Evolutionary conservation across 2,113 vertebrate genomes (phyloP), one percentile per base, ranked within the genome.

Genomic region (Myotis yumanensis): DNA sequence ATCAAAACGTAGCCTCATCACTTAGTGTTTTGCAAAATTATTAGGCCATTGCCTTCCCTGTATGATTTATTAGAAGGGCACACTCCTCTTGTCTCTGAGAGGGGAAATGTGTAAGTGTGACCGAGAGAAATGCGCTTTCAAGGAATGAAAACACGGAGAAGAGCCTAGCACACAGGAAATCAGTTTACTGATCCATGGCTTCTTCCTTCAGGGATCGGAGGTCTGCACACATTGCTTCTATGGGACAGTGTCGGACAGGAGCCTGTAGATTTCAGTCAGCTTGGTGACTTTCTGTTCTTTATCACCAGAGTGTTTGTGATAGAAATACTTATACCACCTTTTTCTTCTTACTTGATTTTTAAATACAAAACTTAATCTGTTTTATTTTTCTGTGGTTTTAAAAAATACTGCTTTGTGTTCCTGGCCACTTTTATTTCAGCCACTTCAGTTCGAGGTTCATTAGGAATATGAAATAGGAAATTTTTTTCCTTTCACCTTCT

Each of bases 381-480:
- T 8, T 71, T 85, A 76, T 57, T 73, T 76, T 73, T 11, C 37
- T 76, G 1, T 69, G 7, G 12, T 79, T 94, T 88, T 48, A 62
- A 75, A 76, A 94, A 46, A 16, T 40, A 43, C 10, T 40, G 79
- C 51, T 85, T 94, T 16, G 0, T 84, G 10, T 69, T 83, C 28
- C 68, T 52, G 72, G 57, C 46, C 52, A 89, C 96, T 89, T 84
- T 37, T 7, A 11, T 83, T 96, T 68, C 15, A 85, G 37, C 32
- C 22, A 69, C 64, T 93, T 62, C 3, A 35, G n/a, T n/a, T 25
- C 23, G 69, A 92, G 52, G 35, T 28, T 76, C 10, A 11, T 85
- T 93, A 77, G 69, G 52, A 57, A 80, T 76, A 62, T 54, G 87
- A 89, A 93, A 95, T 82, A 79, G 37, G 71, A 79, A 93, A 90